These are phyloP conservation scores for Drosophila grimshawi DNA, from an alignment of 1,140 invertebrate genomes.

Conservation along the genomic window DNA sequence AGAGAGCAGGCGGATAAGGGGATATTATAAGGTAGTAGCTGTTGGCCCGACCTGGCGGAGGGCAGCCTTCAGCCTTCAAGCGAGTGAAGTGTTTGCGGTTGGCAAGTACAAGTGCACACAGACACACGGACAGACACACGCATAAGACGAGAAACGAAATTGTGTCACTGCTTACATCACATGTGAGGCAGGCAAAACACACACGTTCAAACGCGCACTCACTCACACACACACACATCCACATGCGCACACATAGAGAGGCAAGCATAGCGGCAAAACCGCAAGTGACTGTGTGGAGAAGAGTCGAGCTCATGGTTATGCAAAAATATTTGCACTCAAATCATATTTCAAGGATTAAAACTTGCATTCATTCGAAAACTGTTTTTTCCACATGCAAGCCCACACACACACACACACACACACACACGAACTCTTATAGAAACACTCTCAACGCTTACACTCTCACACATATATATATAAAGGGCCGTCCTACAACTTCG, in stretches of 20 bases:
- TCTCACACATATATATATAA: slow-evolving; percentile 9
- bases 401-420: slow-evolving; percentile 25
- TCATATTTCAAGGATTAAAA: slow-evolving; percentile 84
- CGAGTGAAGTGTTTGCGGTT: slow-evolving; percentile 81
- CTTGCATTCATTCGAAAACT: slow-evolving; percentile 81
- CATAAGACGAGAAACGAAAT: slow-evolving; percentile 68
- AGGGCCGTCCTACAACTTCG: slow-evolving; percentile 57
- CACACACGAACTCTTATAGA: neutral
- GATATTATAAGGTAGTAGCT: neutral
- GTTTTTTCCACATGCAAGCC: slow-evolving; percentile 77
- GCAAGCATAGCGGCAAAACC: slow-evolving; percentile 46
- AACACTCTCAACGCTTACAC: slow-evolving; percentile 17
- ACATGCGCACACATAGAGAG: slow-evolving; percentile 6
- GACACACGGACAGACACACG: slow-evolving; percentile 14
- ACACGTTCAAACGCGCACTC: slow-evolving; percentile 20
- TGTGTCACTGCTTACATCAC: slow-evolving; percentile 74
- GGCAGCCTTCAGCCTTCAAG: slow-evolving; percentile 75
- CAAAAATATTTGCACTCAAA: slow-evolving; percentile 83
- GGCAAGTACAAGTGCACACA: slow-evolving; percentile 78
- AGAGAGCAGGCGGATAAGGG: slow-evolving; percentile 9
- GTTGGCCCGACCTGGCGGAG: slow-evolving; percentile 11
- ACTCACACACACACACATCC: slow-evolving; percentile 18
- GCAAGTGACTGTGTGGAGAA: slow-evolving; percentile 36
- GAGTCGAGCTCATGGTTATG: slow-evolving; percentile 76
- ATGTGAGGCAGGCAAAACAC: slow-evolving; percentile 25